A percentile compares a stretch with the other conserved stretches of the same genome.
phyloP scores from a whole-genome alignment of 2,113 vertebrate genomes.

The Aptenodytes patagonicus region DNA sequence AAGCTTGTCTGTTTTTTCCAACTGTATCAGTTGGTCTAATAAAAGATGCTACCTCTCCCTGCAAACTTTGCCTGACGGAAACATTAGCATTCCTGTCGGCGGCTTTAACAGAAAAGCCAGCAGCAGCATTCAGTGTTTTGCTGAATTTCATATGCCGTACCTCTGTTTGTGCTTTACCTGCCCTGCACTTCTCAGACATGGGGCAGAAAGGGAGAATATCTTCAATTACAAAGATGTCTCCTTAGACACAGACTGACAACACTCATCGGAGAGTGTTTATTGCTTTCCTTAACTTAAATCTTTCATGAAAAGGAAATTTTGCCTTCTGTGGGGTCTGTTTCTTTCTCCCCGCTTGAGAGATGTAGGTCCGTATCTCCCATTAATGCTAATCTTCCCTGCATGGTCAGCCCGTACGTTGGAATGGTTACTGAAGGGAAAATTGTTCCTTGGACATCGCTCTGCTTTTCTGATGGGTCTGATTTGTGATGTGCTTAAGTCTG shows the following conservation, averaged over 20 bases:
- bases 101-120: background rate
- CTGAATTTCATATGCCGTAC: background rate
- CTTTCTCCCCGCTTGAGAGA: background rate
- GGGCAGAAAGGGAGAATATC: background rate
- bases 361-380: background rate
- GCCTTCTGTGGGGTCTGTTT: background rate
- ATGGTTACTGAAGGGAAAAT: background rate
- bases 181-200: background rate
- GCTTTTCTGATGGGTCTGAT: background rate
- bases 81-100: background rate
- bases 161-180: background rate
- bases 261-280: background rate
- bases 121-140: background rate
- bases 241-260: too few species aligned
- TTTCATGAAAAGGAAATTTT: background rate
- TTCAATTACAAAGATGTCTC: background rate
- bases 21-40: background rate
- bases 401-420: fast-evolving
- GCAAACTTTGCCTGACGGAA: background rate
- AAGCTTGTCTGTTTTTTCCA: conserved; percentile 31
- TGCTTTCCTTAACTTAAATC: background rate
- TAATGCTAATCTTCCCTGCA: background rate
- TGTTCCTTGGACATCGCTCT: background rate
- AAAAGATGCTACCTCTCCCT: background rate
- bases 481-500: background rate